Percentiles rank a stretch among this genome's conserved stretches.
Evolutionary conservation across 2,888 invertebrate species (phyloP).

Genomic region (Drosophila testacea): DNA sequence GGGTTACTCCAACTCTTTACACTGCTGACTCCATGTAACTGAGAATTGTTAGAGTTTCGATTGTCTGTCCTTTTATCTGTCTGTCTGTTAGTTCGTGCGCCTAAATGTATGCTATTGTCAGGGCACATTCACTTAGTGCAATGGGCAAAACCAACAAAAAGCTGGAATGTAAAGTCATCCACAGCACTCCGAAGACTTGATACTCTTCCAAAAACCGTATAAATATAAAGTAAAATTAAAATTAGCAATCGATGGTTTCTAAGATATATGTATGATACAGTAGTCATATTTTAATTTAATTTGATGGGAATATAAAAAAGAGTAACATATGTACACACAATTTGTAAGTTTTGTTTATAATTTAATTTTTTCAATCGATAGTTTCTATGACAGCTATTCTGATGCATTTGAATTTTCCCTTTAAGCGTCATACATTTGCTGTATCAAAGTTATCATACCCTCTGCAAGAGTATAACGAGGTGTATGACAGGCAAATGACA

Average conservation of each 20-base stretch:
- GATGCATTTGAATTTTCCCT: too few species aligned
- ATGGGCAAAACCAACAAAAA: conserved; percentile 54
- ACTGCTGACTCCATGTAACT: conserved; percentile 34
- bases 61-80: not conserved
- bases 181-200: not conserved
- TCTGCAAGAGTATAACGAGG: conserved; percentile 6
- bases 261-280: too few species aligned
- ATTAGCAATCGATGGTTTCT: too few species aligned
- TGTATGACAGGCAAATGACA: conserved; percentile 53
- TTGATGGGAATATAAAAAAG: not conserved
- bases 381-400: too few species aligned
- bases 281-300: too few species aligned
- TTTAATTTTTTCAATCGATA: too few species aligned
- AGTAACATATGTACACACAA: not conserved
- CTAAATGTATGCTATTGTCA: conserved; percentile 75
- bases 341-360: not conserved
- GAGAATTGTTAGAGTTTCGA: conserved; percentile 7
- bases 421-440: not conserved
- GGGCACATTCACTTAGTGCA: conserved; percentile 72
- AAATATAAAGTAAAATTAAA: not conserved
- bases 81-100: conserved; percentile 48
- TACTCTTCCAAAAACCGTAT: not conserved
- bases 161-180: not conserved
- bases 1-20: not conserved
- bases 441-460: not conserved